phyloP scores from a whole-genome alignment of 64 coral and sea anemone genomes.

The Hydrozoanthus tunicans region DNA sequence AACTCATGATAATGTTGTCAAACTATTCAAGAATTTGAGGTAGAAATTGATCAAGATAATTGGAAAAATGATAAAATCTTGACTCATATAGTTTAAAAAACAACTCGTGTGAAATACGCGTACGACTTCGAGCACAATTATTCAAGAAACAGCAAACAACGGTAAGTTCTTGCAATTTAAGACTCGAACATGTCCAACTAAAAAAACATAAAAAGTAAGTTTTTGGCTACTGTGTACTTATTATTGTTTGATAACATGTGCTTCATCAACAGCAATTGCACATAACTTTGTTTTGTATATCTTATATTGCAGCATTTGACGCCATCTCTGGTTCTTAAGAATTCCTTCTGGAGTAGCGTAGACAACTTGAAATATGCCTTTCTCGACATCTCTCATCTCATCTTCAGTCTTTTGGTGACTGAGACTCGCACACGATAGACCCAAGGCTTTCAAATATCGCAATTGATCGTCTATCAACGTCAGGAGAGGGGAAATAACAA shows the following conservation, averaged over 20 bases:
- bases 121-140: not conserved
- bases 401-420: not conserved
- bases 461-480: conserved; percentile 25
- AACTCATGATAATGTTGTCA: not conserved
- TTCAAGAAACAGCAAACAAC: not conserved
- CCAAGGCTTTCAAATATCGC: not conserved
- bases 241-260: conserved; percentile 48
- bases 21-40: not conserved
- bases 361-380: conserved; percentile 24
- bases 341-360: conserved; percentile 33
- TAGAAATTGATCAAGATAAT: not conserved
- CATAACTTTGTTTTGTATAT: not conserved
- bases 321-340: conserved; percentile 8
- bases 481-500: not conserved
- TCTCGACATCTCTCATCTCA: not conserved
- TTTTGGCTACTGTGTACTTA: conserved; percentile 17
- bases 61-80: not conserved
- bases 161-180: not conserved
- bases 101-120: not conserved
- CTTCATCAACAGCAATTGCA: conserved; percentile 39
- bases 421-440: not conserved
- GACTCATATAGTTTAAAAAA: not conserved
- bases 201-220: not conserved
- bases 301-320: not conserved
- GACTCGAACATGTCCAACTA: not conserved